These are phyloP conservation scores for Porites lobata DNA, from an alignment of 92 coral and sea anemone genomes.

Conservation along the genomic window DNA sequence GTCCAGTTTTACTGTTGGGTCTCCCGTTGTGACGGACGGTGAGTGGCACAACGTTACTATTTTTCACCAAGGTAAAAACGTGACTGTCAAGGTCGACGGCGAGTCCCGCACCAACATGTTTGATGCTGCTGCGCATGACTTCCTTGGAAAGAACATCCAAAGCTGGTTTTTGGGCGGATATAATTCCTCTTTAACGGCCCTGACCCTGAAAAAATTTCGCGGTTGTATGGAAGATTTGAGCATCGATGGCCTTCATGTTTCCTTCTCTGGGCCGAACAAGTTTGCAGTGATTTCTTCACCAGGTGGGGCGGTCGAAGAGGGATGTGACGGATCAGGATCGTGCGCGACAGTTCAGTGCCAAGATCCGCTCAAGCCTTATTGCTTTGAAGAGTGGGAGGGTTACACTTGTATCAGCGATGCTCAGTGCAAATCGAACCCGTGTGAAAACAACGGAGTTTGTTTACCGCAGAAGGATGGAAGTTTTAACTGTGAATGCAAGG, in stretches of 20 bases:
- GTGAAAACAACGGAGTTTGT: slow-evolving; percentile 79
- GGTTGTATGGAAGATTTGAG: slow-evolving; percentile 92
- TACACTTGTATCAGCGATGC: slow-evolving; percentile 84
- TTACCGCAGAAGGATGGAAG: slow-evolving; percentile 76
- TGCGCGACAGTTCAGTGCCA: slow-evolving; percentile 84
- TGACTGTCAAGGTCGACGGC: slow-evolving; percentile 74
- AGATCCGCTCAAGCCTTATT: slow-evolving; percentile 68
- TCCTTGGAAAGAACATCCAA: slow-evolving; percentile 77
- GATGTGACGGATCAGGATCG: slow-evolving; percentile 83
- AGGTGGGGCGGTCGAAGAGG: slow-evolving; percentile 75
- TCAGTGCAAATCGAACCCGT: slow-evolving; percentile 80
- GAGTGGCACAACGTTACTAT: slow-evolving; percentile 92
- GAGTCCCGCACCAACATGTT: slow-evolving; percentile 47
- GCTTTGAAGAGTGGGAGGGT: slow-evolving; percentile 91
- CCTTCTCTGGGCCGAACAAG: slow-evolving; percentile 87
- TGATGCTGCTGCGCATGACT: slow-evolving; percentile 70
- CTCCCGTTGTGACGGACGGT: slow-evolving; percentile 78
- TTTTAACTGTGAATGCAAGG: slow-evolving; percentile 74
- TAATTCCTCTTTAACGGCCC: slow-evolving; percentile 37
- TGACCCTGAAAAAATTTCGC: slow-evolving; percentile 61
- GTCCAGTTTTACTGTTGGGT: slow-evolving; percentile 42
- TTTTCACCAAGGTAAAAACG: slow-evolving; percentile 66
- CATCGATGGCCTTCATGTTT: slow-evolving; percentile 78
- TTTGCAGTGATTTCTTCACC: slow-evolving; percentile 74
- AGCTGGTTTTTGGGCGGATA: slow-evolving; percentile 89